Percentiles rank a stretch among this genome's conserved stretches.
Evolutionary conservation across 2,113 vertebrate species (phyloP).

Genomic region (Brachyistius frenatus): DNA sequence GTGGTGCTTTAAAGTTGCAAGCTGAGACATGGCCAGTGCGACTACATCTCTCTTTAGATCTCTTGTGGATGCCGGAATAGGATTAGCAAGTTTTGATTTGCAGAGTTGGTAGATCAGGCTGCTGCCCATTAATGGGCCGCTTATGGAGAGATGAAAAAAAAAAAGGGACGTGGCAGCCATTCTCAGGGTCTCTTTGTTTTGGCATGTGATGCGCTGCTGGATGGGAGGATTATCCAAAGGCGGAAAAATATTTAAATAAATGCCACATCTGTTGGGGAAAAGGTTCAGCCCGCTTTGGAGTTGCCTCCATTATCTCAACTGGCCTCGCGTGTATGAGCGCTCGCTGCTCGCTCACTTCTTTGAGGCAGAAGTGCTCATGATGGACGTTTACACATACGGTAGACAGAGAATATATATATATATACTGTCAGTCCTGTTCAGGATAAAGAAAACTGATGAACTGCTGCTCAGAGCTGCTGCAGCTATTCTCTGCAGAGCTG

Average conservation of each 20-base stretch:
- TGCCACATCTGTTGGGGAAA: constrained; percentile 78
- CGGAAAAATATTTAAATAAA: constrained; percentile 79
- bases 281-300: constrained; percentile 68
- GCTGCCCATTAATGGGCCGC: constrained; percentile 61
- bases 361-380: constrained; percentile 22
- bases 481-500: not conserved
- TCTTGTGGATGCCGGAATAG: constrained; percentile 56
- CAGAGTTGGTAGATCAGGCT: constrained; percentile 59
- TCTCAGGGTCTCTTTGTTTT: constrained; percentile 80
- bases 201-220: constrained; percentile 71
- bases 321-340: constrained; percentile 21
- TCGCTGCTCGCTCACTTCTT: constrained; percentile 41
- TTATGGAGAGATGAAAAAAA: constrained; percentile 68
- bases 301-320: constrained; percentile 66
- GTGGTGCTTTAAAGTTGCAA: constrained; percentile 16
- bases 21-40: not conserved
- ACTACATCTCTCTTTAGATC: constrained; percentile 48
- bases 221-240: constrained; percentile 81
- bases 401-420: constrained; percentile 15
- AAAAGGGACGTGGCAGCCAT: constrained; percentile 63
- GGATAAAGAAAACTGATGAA: constrained; percentile 8
- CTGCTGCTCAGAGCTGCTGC: constrained; percentile 14
- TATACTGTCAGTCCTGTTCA: not conserved
- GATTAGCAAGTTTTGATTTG: constrained; percentile 75
- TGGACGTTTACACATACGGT: constrained; percentile 49